Evolutionary conservation across 1,140 invertebrate species (phyloP).

Genomic region (Brachionus calyciflorus): DNA sequence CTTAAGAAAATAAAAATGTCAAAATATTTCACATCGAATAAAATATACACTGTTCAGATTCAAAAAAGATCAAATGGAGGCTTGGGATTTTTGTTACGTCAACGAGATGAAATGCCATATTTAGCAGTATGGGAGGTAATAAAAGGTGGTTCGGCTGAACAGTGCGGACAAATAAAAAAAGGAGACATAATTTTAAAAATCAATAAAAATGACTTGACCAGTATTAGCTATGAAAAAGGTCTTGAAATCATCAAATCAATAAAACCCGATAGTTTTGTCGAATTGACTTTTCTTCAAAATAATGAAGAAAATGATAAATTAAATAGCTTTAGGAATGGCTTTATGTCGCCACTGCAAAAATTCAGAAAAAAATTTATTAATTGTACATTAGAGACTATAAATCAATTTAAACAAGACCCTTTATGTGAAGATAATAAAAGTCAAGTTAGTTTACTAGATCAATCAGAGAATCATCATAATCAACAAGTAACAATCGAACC

Average conservation of each 20-base stretch:
- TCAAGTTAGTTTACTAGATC: background rate
- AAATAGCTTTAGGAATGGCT: background rate
- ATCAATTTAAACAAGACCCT: background rate
- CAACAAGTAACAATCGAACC: background rate
- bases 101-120: slow-evolving; percentile 20
- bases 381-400: background rate
- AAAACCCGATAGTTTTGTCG: slow-evolving; percentile 27
- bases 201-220: slow-evolving; percentile 48
- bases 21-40: slow-evolving; percentile 13
- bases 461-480: background rate
- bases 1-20: no score
- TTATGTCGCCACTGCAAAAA: slow-evolving; percentile 28
- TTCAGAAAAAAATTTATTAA: slow-evolving; percentile 39
- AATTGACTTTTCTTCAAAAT: slow-evolving; percentile 48
- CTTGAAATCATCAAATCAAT: slow-evolving; percentile 48
- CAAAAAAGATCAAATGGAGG: slow-evolving; percentile 31
- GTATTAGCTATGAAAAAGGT: slow-evolving; percentile 49
- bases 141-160: slow-evolving; percentile 48
- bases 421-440: background rate
- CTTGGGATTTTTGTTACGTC: slow-evolving; percentile 48
- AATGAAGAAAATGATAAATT: background rate
- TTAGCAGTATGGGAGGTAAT: slow-evolving; percentile 48
- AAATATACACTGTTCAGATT: slow-evolving; percentile 30
- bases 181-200: slow-evolving; percentile 50
- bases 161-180: slow-evolving; percentile 48